Conservation (phyloP, 2,797 vertebrate genomes). For the Danio tinwini region DNA sequence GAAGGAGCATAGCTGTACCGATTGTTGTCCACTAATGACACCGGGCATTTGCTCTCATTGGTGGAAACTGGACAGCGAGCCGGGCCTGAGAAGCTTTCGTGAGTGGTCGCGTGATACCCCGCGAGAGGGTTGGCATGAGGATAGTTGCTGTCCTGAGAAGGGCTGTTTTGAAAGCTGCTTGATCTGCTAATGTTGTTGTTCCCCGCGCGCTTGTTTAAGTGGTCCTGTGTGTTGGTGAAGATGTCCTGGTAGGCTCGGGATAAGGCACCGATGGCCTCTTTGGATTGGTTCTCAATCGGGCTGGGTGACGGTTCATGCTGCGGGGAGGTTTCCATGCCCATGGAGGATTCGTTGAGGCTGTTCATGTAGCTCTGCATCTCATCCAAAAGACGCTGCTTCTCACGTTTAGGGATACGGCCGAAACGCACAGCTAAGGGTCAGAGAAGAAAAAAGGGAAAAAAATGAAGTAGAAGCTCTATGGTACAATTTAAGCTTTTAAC, state of each 20-base stretch:
- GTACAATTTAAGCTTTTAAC: too few relatives aligned
- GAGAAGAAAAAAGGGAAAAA: not conserved
- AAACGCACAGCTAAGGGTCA: conserved; percentile 70
- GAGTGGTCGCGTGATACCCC: conserved; percentile 64
- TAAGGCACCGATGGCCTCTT: conserved; percentile 80
- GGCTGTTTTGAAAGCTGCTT: conserved; percentile 57
- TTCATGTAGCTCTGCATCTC: conserved; percentile 76
- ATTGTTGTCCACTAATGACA: conserved; percentile 68
- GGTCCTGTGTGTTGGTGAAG: conserved; percentile 74
- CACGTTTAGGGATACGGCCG: conserved; percentile 73
- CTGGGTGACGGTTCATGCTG: conserved; percentile 62
- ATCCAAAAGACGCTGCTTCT: conserved; percentile 73
- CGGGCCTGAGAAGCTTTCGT: conserved; percentile 51
- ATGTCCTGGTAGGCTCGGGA: conserved; percentile 81
- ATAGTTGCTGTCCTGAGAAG: conserved; percentile 68
- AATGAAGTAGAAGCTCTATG: too few relatives aligned
- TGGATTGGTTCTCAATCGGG: conserved; percentile 70
- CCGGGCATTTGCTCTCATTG: conserved; percentile 66
- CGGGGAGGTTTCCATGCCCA: conserved; percentile 61
- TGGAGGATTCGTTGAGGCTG: conserved; percentile 66
- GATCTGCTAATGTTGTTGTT: conserved; percentile 62
- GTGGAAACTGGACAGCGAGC: conserved; percentile 63
- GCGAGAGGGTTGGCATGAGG: conserved; percentile 56
- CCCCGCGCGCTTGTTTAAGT: conserved; percentile 67
- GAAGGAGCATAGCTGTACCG: conserved; percentile 66